Percentiles rank a stretch among this genome's conserved stretches.
These are phyloP conservation scores for Pollenia amentaria DNA, from an alignment of 2,888 invertebrate species.

Conservation along the genomic window DNA sequence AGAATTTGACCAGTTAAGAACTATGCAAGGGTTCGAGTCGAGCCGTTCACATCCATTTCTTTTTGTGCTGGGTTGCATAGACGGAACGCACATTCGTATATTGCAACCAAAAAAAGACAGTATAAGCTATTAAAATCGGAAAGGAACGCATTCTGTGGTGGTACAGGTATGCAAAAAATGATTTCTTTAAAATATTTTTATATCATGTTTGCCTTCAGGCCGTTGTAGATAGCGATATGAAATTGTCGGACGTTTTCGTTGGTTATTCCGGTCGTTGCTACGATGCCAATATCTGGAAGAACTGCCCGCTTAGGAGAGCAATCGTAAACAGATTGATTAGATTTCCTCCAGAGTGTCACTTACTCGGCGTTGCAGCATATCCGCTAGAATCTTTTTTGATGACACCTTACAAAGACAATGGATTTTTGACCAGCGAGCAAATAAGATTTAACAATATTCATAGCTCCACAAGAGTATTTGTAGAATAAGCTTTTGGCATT, in stretches of 20 bases:
- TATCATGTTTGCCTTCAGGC: too few relatives aligned
- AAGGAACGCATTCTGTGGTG: too few relatives aligned
- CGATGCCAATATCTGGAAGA: too few relatives aligned
- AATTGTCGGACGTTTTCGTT: too few relatives aligned
- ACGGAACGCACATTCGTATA: conserved; percentile 49
- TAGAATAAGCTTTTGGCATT: too few relatives aligned
- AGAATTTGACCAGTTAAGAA: conserved; percentile 35
- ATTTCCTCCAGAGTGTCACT: conserved; percentile 57
- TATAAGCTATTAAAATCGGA: conserved; percentile 48
- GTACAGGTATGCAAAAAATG: too few relatives aligned
- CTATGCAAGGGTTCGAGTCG: conserved; percentile 43
- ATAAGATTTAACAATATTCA: conserved; percentile 47
- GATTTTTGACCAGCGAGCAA: conserved; percentile 34
- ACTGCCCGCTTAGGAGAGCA: too few relatives aligned
- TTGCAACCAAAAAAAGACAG: conserved; percentile 47
- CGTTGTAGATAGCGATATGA: too few relatives aligned
- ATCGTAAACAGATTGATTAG: too few relatives aligned
- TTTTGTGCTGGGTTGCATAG: conserved; percentile 50
- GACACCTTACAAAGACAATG: conserved; percentile 59
- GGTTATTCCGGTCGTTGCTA: too few relatives aligned
- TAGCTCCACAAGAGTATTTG: too few relatives aligned
- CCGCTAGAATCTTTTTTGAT: conserved; percentile 66
- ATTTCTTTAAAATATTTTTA: too few relatives aligned
- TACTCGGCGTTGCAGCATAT: conserved; percentile 64
- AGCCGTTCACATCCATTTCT: conserved; percentile 46